phyloP scores from a whole-genome alignment of 1,140 invertebrate genomes.

The Brachionus koreanus region DNA sequence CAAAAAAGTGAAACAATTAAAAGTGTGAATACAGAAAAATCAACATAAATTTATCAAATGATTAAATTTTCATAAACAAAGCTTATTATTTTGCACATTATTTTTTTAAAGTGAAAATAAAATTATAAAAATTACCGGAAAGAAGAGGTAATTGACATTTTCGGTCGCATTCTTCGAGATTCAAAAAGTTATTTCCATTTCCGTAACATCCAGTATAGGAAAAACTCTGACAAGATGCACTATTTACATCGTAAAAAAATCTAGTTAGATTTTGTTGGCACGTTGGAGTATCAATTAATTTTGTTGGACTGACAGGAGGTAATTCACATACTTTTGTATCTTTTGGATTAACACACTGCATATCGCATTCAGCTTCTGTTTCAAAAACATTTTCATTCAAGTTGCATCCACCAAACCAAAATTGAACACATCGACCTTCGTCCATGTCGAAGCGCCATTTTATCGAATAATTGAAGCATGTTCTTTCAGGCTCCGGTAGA shows the following conservation, averaged over 20 bases:
- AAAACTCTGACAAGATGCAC: conserved; percentile 74
- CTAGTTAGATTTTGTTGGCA: conserved; percentile 76
- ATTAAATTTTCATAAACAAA: too few species aligned
- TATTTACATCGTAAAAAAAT: conserved; percentile 73
- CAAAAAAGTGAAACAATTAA: too few species aligned
- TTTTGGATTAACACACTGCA: conserved; percentile 16
- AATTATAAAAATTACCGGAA: conserved; percentile 24
- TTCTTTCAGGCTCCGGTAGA: conserved; percentile 70
- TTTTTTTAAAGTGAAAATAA: too few species aligned
- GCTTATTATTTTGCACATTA: too few species aligned
- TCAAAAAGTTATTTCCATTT: conserved; percentile 83
- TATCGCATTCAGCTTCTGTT: conserved; percentile 73
- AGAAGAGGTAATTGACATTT: neutral
- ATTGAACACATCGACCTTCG: conserved; percentile 66
- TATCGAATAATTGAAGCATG: conserved; percentile 62
- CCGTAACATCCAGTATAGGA: conserved; percentile 80
- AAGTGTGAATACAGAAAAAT: too few species aligned
- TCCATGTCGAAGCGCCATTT: conserved; percentile 50
- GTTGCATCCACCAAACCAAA: conserved; percentile 80
- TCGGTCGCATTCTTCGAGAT: conserved; percentile 70
- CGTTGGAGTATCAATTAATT: conserved; percentile 67
- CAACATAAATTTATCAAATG: too few species aligned
- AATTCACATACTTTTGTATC: conserved; percentile 9
- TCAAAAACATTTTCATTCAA: conserved; percentile 85
- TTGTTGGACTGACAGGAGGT: conserved; percentile 49